Evolutionary conservation across 2,888 invertebrate genomes (phyloP).

Genomic region (Acrobasis suavella): DNA sequence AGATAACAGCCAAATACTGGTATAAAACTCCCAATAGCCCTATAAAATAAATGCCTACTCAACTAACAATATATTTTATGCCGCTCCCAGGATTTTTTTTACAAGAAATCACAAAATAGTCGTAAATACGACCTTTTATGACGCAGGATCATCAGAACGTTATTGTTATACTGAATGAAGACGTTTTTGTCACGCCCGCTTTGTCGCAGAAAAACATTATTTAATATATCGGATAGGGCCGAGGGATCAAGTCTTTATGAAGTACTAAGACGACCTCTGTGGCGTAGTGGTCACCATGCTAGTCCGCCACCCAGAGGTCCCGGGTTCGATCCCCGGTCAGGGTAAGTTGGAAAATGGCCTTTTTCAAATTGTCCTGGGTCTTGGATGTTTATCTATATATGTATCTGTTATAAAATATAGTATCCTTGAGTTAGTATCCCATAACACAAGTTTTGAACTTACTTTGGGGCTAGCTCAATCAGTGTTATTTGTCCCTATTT

Average conservation of each 20-base stretch:
- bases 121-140: slow-evolving; percentile 49
- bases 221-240: neutral
- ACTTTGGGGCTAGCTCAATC: no score
- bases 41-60: slow-evolving; percentile 62
- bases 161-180: slow-evolving; percentile 40
- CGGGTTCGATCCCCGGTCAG: no score
- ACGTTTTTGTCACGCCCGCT: slow-evolving; percentile 5
- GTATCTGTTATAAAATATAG: no score
- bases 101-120: slow-evolving; percentile 45
- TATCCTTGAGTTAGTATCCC: no score
- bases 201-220: neutral
- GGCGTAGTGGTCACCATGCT: no score
- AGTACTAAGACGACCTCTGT: no score
- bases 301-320: no score
- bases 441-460: no score
- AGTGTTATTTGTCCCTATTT: no score
- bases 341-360: no score
- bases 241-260: neutral
- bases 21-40: slow-evolving; percentile 50
- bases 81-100: slow-evolving; percentile 39
- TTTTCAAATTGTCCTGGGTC: no score
- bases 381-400: no score
- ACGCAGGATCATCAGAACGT: slow-evolving; percentile 44
- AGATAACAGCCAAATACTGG: slow-evolving; percentile 36
- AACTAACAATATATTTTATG: slow-evolving; percentile 56